Percentiles rank a stretch among this genome's conserved stretches.
These are phyloP conservation scores for Lasioglossum marginatum DNA, from an alignment of 2,888 invertebrate species.

Conservation along the genomic window DNA sequence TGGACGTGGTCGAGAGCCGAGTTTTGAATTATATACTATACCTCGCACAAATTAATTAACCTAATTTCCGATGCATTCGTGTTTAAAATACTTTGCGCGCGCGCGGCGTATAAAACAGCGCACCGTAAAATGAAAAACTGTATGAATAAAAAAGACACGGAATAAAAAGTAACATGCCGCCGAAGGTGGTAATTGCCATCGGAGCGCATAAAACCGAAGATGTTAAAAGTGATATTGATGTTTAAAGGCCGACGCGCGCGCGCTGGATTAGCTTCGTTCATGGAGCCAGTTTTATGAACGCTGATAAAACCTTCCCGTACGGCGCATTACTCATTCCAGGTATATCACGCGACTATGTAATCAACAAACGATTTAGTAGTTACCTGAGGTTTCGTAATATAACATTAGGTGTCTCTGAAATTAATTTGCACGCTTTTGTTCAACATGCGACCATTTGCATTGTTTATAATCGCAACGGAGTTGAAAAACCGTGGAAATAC, in stretches of 20 bases:
- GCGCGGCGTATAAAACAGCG: not conserved
- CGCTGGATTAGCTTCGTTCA: constrained; percentile 38
- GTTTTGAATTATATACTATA: not conserved
- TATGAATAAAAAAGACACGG: constrained; percentile 8
- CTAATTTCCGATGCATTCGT: constrained; percentile 5
- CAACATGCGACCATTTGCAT: not conserved
- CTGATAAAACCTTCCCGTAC: constrained; percentile 34
- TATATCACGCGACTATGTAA: not conserved
- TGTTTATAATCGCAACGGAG: not conserved
- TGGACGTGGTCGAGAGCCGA: not conserved
- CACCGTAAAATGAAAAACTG: constrained; percentile 1
- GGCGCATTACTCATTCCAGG: constrained; percentile 6
- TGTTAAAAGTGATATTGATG: constrained; percentile 47
- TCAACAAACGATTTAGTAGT: constrained; percentile 25
- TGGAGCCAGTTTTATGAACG: constrained; percentile 31
- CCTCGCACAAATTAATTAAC: constrained; percentile 15
- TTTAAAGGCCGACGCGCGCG: constrained; percentile 19
- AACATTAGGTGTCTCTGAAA: not conserved
- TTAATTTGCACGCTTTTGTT: not conserved
- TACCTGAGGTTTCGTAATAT: not conserved
- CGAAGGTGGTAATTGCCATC: not conserved
- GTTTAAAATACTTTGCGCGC: not conserved
- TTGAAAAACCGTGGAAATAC: too few species aligned
- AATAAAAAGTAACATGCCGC: constrained; percentile 36
- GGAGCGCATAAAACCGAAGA: constrained; percentile 35